Percentiles rank a stretch among this genome's conserved stretches.
phyloP scores from a whole-genome alignment of 2,888 invertebrate species.

The Gymnocheta viridis region DNA sequence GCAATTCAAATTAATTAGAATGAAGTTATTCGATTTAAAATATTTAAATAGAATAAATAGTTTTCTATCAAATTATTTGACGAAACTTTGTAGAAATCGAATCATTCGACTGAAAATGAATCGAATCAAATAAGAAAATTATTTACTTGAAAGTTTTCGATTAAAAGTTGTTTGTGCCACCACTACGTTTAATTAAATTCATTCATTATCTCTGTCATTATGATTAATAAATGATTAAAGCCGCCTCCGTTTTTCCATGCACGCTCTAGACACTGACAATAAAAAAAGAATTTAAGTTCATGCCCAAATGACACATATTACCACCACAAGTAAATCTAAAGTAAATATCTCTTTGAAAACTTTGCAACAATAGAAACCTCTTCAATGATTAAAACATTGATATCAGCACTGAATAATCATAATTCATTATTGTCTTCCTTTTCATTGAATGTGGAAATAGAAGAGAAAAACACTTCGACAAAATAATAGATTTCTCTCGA shows the following conservation, averaged over 20 bases:
- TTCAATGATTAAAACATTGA: conserved; percentile 24
- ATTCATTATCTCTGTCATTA: conserved; percentile 34
- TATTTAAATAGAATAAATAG: too few species aligned
- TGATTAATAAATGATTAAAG: conserved; percentile 66
- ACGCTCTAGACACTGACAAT: neutral
- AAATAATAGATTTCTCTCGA: conserved; percentile 6
- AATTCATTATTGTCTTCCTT: conserved; percentile 38
- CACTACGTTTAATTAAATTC: conserved; percentile 9
- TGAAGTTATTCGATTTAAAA: too few species aligned
- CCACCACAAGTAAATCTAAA: neutral
- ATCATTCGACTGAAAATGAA: neutral
- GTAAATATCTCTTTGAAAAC: conserved; percentile 23
- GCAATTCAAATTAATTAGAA: too few species aligned
- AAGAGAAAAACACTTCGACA: neutral
- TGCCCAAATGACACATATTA: neutral
- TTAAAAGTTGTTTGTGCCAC: neutral
- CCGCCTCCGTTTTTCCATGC: conserved; percentile 44
- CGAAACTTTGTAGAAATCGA: too few species aligned
- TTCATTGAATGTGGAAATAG: neutral
- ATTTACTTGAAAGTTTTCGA: too few species aligned
- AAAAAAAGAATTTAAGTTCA: neutral
- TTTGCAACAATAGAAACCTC: conserved; percentile 37
- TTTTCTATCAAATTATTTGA: too few species aligned
- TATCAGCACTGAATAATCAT: conserved; percentile 43
- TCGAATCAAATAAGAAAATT: too few species aligned